Evolutionary conservation across 1,140 invertebrate species (phyloP).

Genomic region (Meloidogyne chitwoodi): DNA sequence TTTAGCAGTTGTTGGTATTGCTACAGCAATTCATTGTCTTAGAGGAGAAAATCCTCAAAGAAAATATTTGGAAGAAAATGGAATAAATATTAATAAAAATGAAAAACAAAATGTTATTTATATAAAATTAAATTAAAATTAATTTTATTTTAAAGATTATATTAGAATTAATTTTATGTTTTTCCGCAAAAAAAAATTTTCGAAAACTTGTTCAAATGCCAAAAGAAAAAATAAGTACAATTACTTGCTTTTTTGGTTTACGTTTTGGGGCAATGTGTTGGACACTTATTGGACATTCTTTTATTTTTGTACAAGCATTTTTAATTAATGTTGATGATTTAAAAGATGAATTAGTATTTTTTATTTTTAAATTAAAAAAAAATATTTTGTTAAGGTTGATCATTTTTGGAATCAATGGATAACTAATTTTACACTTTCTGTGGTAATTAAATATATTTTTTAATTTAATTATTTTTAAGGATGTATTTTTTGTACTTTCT

Average conservation of each 20-base stretch:
- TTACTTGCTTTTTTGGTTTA: slow-evolving; percentile 58
- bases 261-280: slow-evolving; percentile 57
- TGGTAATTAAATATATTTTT: slow-evolving; percentile 11
- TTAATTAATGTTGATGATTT: slow-evolving; percentile 57
- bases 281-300: slow-evolving; percentile 59
- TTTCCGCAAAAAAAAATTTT: slow-evolving; percentile 54
- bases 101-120: neutral
- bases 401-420: slow-evolving; percentile 53
- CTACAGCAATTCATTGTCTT: slow-evolving; percentile 51
- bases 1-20: slow-evolving; percentile 45
- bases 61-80: slow-evolving; percentile 33
- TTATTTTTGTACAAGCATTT: slow-evolving; percentile 59
- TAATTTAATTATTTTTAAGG: slow-evolving; percentile 20
- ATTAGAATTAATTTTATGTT: slow-evolving; percentile 51
- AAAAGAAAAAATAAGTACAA: slow-evolving; percentile 55
- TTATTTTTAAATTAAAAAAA: neutral
- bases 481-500: slow-evolving; percentile 53
- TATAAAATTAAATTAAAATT: neutral
- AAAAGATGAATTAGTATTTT: slow-evolving; percentile 53
- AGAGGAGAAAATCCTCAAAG: slow-evolving; percentile 38
- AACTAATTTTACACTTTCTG: slow-evolving; percentile 57
- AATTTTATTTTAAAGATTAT: neutral
- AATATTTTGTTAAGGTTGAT: neutral
- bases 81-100: neutral
- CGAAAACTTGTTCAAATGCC: slow-evolving; percentile 54